A percentile compares a stretch with the other conserved stretches of the same genome.
Evolutionary conservation across 2,888 invertebrate genomes (phyloP).

Genomic region (Drosophila parthenogenetica): DNA sequence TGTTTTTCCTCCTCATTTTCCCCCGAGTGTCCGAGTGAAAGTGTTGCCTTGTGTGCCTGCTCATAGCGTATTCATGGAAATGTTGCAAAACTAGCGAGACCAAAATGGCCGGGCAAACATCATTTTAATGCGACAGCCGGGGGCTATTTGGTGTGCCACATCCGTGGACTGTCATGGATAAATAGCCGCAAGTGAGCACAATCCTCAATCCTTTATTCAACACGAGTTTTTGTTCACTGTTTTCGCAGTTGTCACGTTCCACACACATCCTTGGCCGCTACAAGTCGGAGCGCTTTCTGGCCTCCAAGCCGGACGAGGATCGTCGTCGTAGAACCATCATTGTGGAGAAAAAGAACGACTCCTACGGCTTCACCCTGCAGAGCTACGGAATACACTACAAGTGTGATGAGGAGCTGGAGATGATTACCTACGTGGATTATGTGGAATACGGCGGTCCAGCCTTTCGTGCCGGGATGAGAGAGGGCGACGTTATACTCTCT

Average conservation of each 20-base stretch:
- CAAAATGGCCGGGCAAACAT: conserved; percentile 42
- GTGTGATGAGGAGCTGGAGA: conserved; percentile 96
- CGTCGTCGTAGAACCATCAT: conserved; percentile 95
- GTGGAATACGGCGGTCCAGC: conserved; percentile 97
- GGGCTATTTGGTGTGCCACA: conserved; percentile 69
- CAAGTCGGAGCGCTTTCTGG: conserved; percentile 89
- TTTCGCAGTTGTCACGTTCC: conserved; percentile 74
- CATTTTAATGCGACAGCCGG: conserved; percentile 39
- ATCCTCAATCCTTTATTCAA: conserved; percentile 9
- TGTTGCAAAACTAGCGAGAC: conserved; percentile 32
- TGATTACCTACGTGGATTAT: conserved; percentile 98
- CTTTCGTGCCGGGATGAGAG: conserved; percentile 96
- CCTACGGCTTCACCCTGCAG: conserved; percentile 98
- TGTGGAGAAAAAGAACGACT: conserved; percentile 94
- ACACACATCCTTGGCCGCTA: conserved; percentile 90
- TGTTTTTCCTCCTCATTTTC: conserved; percentile 21
- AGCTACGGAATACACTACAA: conserved; percentile 99
- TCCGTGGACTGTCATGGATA: conserved; percentile 35
- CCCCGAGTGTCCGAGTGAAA: conserved; percentile 58
- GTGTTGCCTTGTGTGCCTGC: conserved; percentile 51
- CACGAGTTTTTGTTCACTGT: background rate
- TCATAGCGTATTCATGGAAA: conserved; percentile 73
- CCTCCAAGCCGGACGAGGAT: conserved; percentile 92
- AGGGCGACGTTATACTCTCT: conserved; percentile 97
- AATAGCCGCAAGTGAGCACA: conserved; percentile 37